Conservation (phyloP, 2,888 invertebrate genomes). For the Rotaria socialis region DNA sequence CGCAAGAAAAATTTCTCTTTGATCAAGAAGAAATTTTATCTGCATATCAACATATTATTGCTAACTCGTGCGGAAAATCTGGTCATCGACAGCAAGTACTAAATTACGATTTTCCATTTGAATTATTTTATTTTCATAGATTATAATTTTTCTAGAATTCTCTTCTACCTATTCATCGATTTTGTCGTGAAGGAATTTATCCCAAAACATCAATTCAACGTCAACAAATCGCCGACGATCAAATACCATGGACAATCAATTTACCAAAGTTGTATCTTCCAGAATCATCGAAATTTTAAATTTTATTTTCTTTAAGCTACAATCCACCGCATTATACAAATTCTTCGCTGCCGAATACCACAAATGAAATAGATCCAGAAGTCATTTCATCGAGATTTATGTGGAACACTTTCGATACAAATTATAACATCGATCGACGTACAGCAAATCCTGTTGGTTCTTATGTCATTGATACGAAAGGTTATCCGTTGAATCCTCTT, state of each 20-base stretch:
- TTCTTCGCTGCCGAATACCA: neutral
- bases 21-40: slow-evolving; percentile 9
- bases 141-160: neutral
- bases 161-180: neutral
- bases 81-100: neutral
- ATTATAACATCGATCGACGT: slow-evolving; percentile 19
- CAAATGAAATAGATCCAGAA: neutral
- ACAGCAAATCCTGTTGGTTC: neutral
- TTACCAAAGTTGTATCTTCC: neutral
- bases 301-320: neutral
- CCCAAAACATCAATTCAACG: neutral
- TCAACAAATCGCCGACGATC: neutral
- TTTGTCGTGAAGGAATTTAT: slow-evolving; percentile 1
- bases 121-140: neutral
- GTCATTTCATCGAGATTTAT: neutral
- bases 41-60: neutral
- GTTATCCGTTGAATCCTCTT: slow-evolving; percentile 33
- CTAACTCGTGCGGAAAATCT: neutral
- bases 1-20: neutral
- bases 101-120: neutral
- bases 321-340: neutral
- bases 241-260: neutral
- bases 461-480: neutral
- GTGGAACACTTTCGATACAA: slow-evolving; percentile 27
- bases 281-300: too few relatives aligned